Conservation (phyloP, 2,113 vertebrate genomes). For the Scomber scombrus region DNA sequence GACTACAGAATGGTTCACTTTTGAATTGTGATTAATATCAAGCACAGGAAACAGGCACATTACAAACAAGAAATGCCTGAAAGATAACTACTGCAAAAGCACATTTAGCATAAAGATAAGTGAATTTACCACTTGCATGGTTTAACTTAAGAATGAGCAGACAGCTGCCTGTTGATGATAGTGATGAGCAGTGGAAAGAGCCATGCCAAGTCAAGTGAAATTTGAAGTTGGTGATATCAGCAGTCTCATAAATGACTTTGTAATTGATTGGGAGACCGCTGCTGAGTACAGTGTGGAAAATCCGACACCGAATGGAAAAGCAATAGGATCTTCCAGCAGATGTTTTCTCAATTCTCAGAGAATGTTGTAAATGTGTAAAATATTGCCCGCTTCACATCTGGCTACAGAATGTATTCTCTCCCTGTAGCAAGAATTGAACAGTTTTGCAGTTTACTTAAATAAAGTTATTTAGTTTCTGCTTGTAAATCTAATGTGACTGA, state of each 20-base stretch:
- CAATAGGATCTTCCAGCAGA: conserved; percentile 40
- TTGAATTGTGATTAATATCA: not conserved
- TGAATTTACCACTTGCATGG: not conserved
- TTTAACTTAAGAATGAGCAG: conserved; percentile 22
- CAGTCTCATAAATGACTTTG: conserved; percentile 41
- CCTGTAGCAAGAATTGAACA: conserved; percentile 1
- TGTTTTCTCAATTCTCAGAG: conserved; percentile 56
- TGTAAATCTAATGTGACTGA: not conserved
- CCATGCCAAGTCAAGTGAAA: conserved; percentile 3
- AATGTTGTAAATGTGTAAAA: conserved; percentile 53
- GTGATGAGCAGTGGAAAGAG: conserved; percentile 28
- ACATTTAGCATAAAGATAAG: not conserved
- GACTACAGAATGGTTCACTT: not conserved
- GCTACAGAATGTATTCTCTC: conserved; percentile 25
- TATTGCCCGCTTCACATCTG: conserved; percentile 16
- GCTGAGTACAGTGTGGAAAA: conserved; percentile 36
- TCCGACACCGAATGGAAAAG: conserved; percentile 53
- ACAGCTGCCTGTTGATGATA: conserved; percentile 24
- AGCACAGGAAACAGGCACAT: not conserved
- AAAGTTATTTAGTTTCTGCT: not conserved
- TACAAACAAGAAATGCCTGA: not conserved
- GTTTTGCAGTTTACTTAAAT: conserved; percentile 8
- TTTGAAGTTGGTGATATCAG: conserved; percentile 32
- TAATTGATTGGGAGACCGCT: conserved; percentile 41
- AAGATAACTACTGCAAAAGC: not conserved